Evolutionary conservation across 2,888 invertebrate genomes (phyloP), one percentile per base, ranked within the genome.

Genomic region (Coronaproctus castanopsis): DNA sequence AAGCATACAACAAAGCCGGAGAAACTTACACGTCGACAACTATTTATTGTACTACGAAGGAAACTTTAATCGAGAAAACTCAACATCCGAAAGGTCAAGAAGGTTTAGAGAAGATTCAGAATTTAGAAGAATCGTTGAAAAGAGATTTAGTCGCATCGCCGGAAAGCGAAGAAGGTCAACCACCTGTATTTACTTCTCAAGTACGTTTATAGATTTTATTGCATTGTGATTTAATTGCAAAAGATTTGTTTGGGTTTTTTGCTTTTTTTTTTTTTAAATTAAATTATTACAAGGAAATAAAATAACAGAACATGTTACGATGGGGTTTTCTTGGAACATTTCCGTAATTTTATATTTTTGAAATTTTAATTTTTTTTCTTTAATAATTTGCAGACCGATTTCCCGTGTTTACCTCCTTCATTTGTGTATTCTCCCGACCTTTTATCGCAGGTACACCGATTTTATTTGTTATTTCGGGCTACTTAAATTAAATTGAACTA

Each of bases 31-130:
- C 91, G 36, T 87, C 91, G 0, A 87, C 90, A 0, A 90, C 90
- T 8, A 79, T 92, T 61, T 86, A 83, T 70, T 89, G 90, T 66
- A 79, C 80, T 14, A 83, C 82, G 65, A 87, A 87, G 70, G 84
- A 85, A 65, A 84, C 79, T 66, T 78, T 92, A 21, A 88, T 90
- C 68, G 88, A 90, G 69, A 79, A 81, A 63, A 91, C 91, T 1
- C 90, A 91, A 73, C 92, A 92, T 80, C 92, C 92, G 58, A 91
- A 91, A 75, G 92, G 92, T n/a, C 84, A 87, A 65, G 87, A 88
- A 73, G 92, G 92, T 57, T 75, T 92, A 62, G 89, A 88, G 71
- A 87, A 87, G 67, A 91, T 92, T 67, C 88, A 90, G 73, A 85
- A 87, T 69, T 78, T 92, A 49, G 92, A 92, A 72, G 90, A 90